These are phyloP conservation scores for Epirrhoe tristata DNA, from an alignment of 2,888 invertebrate genomes.

Conservation along the genomic window DNA sequence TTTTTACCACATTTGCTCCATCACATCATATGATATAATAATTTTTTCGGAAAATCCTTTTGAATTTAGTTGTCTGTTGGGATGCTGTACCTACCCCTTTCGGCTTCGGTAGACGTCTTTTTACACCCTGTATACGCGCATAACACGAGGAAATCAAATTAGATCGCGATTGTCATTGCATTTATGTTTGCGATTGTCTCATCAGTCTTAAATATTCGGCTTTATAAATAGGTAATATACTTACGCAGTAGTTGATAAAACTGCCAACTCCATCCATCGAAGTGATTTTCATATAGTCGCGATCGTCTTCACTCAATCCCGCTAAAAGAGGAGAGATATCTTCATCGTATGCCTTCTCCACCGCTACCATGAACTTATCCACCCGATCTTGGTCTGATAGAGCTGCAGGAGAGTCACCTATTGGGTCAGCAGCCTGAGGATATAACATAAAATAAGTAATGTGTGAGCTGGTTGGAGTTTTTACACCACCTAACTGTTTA, in stretches of 20 bases:
- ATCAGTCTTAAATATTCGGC: too few species aligned
- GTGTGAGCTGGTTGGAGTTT: neutral
- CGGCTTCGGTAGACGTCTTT: too few species aligned
- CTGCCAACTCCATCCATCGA: conserved; percentile 13
- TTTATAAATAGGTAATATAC: neutral
- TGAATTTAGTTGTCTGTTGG: too few species aligned
- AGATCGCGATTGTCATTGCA: too few species aligned
- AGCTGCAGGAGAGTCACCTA: conserved; percentile 2
- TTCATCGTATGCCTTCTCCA: conserved; percentile 16
- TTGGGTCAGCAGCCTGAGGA: conserved; percentile 14
- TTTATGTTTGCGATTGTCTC: too few species aligned
- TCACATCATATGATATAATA: too few species aligned
- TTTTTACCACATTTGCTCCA: too few species aligned
- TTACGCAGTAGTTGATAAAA: conserved; percentile 25
- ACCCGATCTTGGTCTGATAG: conserved; percentile 13
- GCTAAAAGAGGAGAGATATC: conserved; percentile 3
- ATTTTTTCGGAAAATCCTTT: too few species aligned
- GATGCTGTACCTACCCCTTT: too few species aligned
- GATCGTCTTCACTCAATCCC: conserved; percentile 1
- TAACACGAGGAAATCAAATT: too few species aligned
- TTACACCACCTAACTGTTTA: neutral
- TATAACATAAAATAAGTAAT: neutral
- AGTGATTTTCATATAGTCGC: conserved; percentile 10
- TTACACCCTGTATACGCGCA: too few species aligned
- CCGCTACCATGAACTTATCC: conserved; percentile 11